A percentile compares a stretch with the other conserved stretches of the same genome.
These are phyloP conservation scores for Melitaea cinxia DNA, from an alignment of 1,140 invertebrate species.

Conservation along the genomic window DNA sequence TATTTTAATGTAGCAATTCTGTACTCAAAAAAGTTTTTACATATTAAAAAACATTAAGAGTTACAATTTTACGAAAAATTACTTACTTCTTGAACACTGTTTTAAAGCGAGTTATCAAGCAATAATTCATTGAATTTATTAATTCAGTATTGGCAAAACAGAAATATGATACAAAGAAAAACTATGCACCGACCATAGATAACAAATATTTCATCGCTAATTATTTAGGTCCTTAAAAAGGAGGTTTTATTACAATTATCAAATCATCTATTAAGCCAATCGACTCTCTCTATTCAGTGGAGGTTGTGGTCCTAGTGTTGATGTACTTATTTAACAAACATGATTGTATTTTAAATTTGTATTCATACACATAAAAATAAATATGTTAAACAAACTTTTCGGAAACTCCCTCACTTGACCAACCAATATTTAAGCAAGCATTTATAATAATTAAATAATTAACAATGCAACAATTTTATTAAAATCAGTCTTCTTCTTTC, in stretches of 20 bases:
- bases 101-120: slow-evolving; percentile 1
- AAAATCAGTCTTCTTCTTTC: slow-evolving; percentile 73
- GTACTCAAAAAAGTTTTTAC: too few relatives aligned
- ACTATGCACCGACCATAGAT: neutral
- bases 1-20: too few relatives aligned
- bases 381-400: slow-evolving; percentile 45
- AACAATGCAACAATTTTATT: slow-evolving; percentile 39
- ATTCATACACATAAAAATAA: neutral
- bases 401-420: neutral
- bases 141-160: neutral
- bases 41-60: neutral
- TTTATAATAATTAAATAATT: slow-evolving; percentile 20
- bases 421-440: neutral
- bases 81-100: slow-evolving; percentile 11
- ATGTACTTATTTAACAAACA: too few relatives aligned
- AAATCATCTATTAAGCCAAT: too few relatives aligned
- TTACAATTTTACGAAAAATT: neutral
- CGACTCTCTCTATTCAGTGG: too few relatives aligned
- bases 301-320: too few relatives aligned
- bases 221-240: too few relatives aligned
- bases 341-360: neutral
- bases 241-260: too few relatives aligned
- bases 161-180: neutral
- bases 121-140: neutral
- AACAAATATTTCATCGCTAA: too few relatives aligned